Conservation (phyloP, 2,797 vertebrate species). For the Phylloscopus collybita region DNA sequence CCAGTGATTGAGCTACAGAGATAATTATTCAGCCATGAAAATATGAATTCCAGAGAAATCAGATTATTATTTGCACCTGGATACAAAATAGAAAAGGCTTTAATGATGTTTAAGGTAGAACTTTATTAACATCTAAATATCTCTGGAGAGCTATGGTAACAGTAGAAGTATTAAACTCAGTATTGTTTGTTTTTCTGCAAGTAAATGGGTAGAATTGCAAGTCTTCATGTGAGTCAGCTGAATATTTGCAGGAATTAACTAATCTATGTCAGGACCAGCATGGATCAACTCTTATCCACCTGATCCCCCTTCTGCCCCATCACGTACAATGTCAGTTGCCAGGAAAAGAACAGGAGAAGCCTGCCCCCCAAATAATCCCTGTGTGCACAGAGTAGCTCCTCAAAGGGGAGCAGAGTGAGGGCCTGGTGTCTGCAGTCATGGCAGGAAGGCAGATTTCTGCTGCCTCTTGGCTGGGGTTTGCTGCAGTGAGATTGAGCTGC, state of each 20-base stretch:
- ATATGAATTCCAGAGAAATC: conserved; percentile 12
- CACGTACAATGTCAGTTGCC: neutral
- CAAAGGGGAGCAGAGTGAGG: fast-evolving
- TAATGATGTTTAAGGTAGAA: neutral
- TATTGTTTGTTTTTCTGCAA: neutral
- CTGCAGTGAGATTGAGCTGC: neutral
- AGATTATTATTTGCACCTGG: neutral
- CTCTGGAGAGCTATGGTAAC: neutral
- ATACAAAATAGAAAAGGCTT: neutral
- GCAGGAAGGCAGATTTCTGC: neutral
- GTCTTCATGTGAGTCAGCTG: neutral
- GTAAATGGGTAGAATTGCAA: neutral
- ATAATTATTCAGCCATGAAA: neutral
- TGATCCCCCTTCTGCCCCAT: neutral
- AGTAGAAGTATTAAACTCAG: neutral
- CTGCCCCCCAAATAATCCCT: neutral
- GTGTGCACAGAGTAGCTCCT: neutral
- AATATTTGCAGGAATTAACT: neutral
- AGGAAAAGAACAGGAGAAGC: neutral
- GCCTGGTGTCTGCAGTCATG: neutral
- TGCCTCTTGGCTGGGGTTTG: neutral
- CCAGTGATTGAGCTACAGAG: neutral
- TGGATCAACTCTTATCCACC: neutral
- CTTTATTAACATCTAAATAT: neutral
- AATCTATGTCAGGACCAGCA: neutral